Percentiles rank a stretch among this genome's conserved stretches.
Evolutionary conservation across 1,140 invertebrate genomes (phyloP).

Genomic region (Archivesica marissinica): DNA sequence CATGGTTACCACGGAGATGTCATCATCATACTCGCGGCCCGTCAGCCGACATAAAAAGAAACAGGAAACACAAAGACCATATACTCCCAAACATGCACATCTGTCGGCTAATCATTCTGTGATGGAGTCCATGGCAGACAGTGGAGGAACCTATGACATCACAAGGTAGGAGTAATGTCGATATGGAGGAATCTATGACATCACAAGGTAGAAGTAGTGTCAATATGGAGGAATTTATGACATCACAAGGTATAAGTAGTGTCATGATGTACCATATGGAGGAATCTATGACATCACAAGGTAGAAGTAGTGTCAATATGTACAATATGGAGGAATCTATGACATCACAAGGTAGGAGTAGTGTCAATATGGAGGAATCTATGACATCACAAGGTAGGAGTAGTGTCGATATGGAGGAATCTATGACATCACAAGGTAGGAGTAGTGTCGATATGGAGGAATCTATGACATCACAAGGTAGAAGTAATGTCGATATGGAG

Average conservation of each 20-base stretch:
- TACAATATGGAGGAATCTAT: too few relatives aligned
- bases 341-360: too few relatives aligned
- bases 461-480: too few relatives aligned
- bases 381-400: too few relatives aligned
- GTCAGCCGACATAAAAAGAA: slow-evolving; percentile 68
- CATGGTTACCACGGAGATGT: slow-evolving; percentile 39
- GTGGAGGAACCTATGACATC: slow-evolving; percentile 59
- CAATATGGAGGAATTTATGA: neutral
- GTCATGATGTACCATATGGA: neutral
- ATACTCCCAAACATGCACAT: slow-evolving; percentile 79
- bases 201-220: neutral
- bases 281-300: neutral
- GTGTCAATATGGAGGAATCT: too few relatives aligned
- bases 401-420: too few relatives aligned
- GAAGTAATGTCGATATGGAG: too few relatives aligned
- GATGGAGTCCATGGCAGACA: slow-evolving; percentile 47
- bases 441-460: too few relatives aligned
- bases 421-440: too few relatives aligned
- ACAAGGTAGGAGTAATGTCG: slow-evolving; percentile 58
- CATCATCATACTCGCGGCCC: slow-evolving; percentile 57
- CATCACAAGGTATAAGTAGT: neutral
- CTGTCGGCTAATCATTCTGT: slow-evolving; percentile 59
- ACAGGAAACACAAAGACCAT: slow-evolving; percentile 73
- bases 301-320: too few relatives aligned
- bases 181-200: neutral